phyloP scores from a whole-genome alignment of 2,888 invertebrate species.

The Macrophya annulata region DNA sequence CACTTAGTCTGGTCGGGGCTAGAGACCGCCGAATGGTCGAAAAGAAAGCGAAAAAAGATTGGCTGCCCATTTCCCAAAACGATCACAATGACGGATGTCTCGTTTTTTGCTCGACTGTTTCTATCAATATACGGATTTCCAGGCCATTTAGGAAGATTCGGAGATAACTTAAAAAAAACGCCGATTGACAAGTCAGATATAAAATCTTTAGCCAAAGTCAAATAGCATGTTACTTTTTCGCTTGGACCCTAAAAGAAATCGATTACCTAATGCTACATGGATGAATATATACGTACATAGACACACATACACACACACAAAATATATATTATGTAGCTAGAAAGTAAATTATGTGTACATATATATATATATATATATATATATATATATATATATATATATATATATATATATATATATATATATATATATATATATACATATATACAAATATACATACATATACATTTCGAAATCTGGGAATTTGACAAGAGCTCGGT shows the following conservation, averaged over 20 bases:
- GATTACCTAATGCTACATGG: conserved; percentile 9
- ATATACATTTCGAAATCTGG: not conserved
- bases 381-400: not conserved
- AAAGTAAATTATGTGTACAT: not conserved
- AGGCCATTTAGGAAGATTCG: conserved; percentile 44
- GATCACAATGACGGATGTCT: conserved; percentile 49
- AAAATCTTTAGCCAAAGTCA: not conserved
- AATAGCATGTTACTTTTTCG: conserved; percentile 33
- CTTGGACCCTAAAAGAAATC: conserved; percentile 29
- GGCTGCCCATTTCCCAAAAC: conserved; percentile 31
- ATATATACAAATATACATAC: not conserved
- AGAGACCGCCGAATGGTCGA: not conserved
- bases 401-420: not conserved
- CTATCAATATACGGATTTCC: conserved; percentile 36
- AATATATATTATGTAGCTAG: not conserved
- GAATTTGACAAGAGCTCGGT: conserved; percentile 2
- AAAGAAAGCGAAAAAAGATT: conserved; percentile 17
- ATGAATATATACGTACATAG: not conserved
- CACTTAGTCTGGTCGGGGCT: not conserved
- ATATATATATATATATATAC: not conserved
- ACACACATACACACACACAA: not conserved
- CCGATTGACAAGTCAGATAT: conserved; percentile 44
- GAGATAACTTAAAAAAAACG: conserved; percentile 31
- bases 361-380: too few relatives aligned
- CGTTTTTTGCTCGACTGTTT: conserved; percentile 33